Percentiles rank a stretch among this genome's conserved stretches.
Conservation (phyloP, 1,140 invertebrate species). For the Musca domestica region DNA sequence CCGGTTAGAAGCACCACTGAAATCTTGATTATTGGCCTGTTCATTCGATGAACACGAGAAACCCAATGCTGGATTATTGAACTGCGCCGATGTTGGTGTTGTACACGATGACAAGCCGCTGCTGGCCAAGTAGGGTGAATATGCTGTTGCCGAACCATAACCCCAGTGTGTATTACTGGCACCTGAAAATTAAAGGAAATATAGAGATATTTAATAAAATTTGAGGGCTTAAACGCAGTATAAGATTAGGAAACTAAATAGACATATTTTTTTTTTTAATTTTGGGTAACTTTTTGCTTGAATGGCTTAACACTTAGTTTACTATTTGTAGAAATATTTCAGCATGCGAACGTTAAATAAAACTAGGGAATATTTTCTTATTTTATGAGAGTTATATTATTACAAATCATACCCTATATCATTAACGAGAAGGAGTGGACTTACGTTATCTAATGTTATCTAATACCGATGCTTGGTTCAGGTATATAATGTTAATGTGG, state of each 20-base stretch:
- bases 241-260: too few relatives aligned
- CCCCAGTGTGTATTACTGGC: slow-evolving; percentile 80
- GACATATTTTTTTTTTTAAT: background rate
- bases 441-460: too few relatives aligned
- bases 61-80: slow-evolving; percentile 66
- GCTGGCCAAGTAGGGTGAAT: slow-evolving; percentile 73
- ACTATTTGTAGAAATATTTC: too few relatives aligned
- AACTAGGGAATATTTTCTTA: too few relatives aligned
- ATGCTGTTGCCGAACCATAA: slow-evolving; percentile 76
- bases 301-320: background rate
- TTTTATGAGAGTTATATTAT: too few relatives aligned
- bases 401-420: too few relatives aligned
- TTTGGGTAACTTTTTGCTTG: background rate
- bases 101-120: slow-evolving; percentile 65
- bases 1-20: slow-evolving; percentile 57
- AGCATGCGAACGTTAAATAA: too few relatives aligned
- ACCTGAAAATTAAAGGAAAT: slow-evolving; percentile 54
- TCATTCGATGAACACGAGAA: slow-evolving; percentile 68
- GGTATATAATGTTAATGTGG: too few relatives aligned
- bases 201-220: too few relatives aligned
- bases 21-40: slow-evolving; percentile 67
- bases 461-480: too few relatives aligned
- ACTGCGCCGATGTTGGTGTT: slow-evolving; percentile 63
- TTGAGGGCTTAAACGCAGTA: too few relatives aligned
- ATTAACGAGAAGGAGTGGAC: too few relatives aligned